phyloP scores from a whole-genome alignment of 2,888 invertebrate species.

The Cataglyphis cursor region DNA sequence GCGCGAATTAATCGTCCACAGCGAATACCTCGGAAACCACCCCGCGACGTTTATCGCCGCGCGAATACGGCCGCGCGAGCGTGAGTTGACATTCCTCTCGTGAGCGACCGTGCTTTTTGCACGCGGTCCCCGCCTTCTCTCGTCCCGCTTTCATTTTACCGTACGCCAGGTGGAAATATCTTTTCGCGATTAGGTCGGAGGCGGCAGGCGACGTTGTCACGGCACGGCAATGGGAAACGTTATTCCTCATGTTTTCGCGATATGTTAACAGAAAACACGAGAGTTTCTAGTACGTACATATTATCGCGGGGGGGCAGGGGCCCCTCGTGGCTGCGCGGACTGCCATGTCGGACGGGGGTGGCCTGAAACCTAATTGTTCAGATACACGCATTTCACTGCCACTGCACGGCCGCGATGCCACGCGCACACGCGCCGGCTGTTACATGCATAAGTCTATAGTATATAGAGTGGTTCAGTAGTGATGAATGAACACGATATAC shows the following conservation, averaged over 20 bases:
- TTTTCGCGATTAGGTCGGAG: slow-evolving; percentile 73
- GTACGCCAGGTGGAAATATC: slow-evolving; percentile 75
- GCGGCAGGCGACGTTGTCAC: slow-evolving; percentile 68
- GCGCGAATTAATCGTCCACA: slow-evolving; percentile 64
- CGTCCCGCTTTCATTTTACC: slow-evolving; percentile 11
- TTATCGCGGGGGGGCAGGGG: slow-evolving; percentile 68
- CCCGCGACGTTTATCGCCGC: slow-evolving; percentile 68
- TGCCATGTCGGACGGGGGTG: slow-evolving; percentile 58
- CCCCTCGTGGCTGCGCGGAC: slow-evolving; percentile 28
- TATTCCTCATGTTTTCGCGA: slow-evolving; percentile 80
- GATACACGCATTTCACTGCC: slow-evolving; percentile 81
- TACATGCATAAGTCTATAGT: background rate
- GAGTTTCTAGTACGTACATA: slow-evolving; percentile 79
- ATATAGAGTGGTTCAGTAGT: slow-evolving; percentile 31
- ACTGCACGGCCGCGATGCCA: slow-evolving; percentile 28
- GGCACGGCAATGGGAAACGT: slow-evolving; percentile 77
- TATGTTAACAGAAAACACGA: slow-evolving; percentile 81
- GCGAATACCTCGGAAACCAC: slow-evolving; percentile 60
- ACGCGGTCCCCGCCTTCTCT: slow-evolving; percentile 31
- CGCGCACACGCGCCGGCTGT: background rate
- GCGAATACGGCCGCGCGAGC: slow-evolving; percentile 52
- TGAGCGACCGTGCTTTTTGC: slow-evolving; percentile 63
- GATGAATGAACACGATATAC: background rate
- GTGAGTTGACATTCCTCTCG: slow-evolving; percentile 69
- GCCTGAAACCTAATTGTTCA: slow-evolving; percentile 82